Percentiles rank a stretch among this genome's conserved stretches.
phyloP scores from a whole-genome alignment of 2,797 vertebrate genomes.

The Syngnathus acus region DNA sequence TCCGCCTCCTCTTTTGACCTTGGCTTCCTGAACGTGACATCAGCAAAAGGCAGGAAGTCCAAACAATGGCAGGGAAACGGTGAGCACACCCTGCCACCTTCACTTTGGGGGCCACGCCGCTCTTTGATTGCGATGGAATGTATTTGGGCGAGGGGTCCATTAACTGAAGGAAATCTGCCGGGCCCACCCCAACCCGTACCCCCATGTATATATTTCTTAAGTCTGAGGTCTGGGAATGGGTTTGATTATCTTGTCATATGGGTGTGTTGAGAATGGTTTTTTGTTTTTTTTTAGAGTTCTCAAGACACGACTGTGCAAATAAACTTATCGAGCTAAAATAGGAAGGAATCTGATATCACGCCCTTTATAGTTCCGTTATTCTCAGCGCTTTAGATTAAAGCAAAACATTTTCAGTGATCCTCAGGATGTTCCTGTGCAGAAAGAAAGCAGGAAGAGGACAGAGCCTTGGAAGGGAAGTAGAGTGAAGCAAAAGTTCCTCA shows the following conservation, averaged over 20 bases:
- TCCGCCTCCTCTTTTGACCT: conserved; percentile 52
- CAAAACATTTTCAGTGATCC: background rate
- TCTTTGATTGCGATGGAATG: background rate
- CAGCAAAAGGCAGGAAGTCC: conserved; percentile 59
- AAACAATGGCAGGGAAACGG: conserved; percentile 69
- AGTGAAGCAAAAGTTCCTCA: background rate
- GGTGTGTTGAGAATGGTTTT: too few species aligned
- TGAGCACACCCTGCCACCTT: conserved; percentile 29
- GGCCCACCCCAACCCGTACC: too few species aligned
- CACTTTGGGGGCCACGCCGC: background rate
- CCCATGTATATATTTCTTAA: too few species aligned
- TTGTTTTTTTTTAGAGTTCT: too few species aligned
- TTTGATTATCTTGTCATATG: too few species aligned
- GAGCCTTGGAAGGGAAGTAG: background rate
- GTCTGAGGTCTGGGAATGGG: too few species aligned
- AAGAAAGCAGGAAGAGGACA: background rate
- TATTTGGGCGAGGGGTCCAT: background rate
- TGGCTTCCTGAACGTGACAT: conserved; percentile 50
- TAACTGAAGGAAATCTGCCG: background rate
- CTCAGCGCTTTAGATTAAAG: background rate
- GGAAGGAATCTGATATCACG: background rate
- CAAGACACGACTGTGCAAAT: background rate
- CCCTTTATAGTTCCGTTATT: background rate
- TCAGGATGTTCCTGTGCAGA: background rate
- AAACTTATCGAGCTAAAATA: background rate